Conservation (phyloP, 2,888 invertebrate genomes). For the Thymelicus sylvestris region DNA sequence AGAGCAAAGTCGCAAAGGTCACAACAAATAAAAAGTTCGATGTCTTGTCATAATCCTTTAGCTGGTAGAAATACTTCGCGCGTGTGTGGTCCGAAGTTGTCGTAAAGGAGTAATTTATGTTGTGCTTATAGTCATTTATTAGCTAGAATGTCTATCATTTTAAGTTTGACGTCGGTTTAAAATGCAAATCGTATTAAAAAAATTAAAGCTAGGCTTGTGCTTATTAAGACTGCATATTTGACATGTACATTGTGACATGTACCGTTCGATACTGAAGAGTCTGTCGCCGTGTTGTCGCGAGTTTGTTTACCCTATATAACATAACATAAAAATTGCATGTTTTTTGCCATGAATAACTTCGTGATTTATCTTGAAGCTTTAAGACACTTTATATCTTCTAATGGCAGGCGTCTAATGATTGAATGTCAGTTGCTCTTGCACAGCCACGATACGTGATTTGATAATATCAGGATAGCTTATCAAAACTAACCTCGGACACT, state of each 20-base stretch:
- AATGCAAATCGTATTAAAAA: constrained; percentile 7
- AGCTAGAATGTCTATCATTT: background rate
- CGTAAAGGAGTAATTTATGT: no score
- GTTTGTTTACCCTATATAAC: constrained; percentile 58
- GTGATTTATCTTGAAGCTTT: constrained; percentile 19
- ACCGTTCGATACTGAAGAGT: constrained; percentile 57
- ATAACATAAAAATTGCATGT: constrained; percentile 63
- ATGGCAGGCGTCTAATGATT: constrained; percentile 25
- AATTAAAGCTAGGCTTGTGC: background rate
- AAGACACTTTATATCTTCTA: constrained; percentile 13
- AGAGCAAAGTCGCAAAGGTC: background rate
- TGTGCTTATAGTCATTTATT: no score
- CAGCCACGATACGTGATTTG: constrained; percentile 38
- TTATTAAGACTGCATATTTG: constrained; percentile 17
- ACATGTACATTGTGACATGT: constrained; percentile 46
- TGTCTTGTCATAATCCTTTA: background rate
- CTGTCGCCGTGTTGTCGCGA: constrained; percentile 48
- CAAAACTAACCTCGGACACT: constrained; percentile 37
- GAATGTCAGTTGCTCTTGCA: constrained; percentile 38
- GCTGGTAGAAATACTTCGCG: background rate
- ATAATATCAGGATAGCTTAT: constrained; percentile 38
- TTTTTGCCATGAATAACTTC: constrained; percentile 53
- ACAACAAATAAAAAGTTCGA: background rate
- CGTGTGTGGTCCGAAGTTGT: no score
- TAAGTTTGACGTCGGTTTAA: background rate